A percentile compares a stretch with the other conserved stretches of the same genome.
phyloP scores from a whole-genome alignment of 2,888 invertebrate species.

The Pristionchus fissidentatus region DNA sequence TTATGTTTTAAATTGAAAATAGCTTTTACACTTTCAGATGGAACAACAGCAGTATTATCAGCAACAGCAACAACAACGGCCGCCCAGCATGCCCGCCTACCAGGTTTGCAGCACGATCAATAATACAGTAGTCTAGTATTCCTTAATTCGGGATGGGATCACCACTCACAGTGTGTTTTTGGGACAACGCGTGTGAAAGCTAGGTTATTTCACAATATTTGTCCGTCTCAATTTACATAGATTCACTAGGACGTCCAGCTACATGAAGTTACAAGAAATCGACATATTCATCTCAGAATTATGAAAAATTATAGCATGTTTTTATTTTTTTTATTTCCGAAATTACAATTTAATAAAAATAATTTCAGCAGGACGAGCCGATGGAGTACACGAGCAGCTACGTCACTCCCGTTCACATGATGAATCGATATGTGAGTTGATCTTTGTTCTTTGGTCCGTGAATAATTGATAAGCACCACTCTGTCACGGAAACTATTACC shows the following conservation, averaged over 20 bases:
- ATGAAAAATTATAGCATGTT: not conserved
- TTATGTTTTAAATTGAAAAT: no score
- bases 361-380: conserved; percentile 32
- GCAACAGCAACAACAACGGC: conserved; percentile 9
- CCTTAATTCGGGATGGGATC: not conserved
- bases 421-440: conserved; percentile 44
- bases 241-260: not conserved
- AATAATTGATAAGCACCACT: no score
- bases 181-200: no score
- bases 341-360: not conserved
- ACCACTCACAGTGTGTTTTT: not conserved
- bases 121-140: not conserved
- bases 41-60: conserved; percentile 35
- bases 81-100: conserved; percentile 29
- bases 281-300: no score
- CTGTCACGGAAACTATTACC: not conserved
- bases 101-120: not conserved
- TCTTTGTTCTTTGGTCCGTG: not conserved
- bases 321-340: not conserved
- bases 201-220: no score
- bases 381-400: conserved; percentile 25
- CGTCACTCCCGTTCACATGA: conserved; percentile 16
- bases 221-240: no score
- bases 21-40: not conserved
- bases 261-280: no score